Base-by-base conservation (phyloP, 2,113 vertebrate genomes). In the Phalacrocorax pelagicus region DNA sequence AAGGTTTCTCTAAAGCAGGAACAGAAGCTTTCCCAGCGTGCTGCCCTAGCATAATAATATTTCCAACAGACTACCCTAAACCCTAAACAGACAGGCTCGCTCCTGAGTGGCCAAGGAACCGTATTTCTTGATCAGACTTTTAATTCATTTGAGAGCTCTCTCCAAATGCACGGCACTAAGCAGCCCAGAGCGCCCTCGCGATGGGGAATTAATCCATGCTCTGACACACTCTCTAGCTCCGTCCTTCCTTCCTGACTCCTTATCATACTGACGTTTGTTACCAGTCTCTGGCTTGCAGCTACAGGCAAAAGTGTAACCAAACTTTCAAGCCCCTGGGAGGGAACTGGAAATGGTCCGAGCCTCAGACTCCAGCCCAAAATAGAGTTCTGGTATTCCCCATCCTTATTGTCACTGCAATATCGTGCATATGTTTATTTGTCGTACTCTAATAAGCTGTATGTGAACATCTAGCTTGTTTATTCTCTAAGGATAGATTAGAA, bases 401-500 rank as follows among this genome's bases (percentile, higher is more conserved):
- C 67, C 72, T 63, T 24, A 22, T 9, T 88, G 92, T 51, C 54
- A 42, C 51, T 67, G 90, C 59, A 27, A 15, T 38, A 58, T 86
- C 12, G 0, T 67, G 63, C 86, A 95, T 84, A 5, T 94, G 94
- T 95, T 97, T 96, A 86, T 98, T 88, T 88, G 80, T 86, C 19
- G 9, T 57, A 84, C 94, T 96, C 95, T 84, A 91, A 94, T 90
- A 97, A 96, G 94, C 85, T 72, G 81, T 75, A 52, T 93, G 91
- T 84, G 96, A 96, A 54, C 94, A 97, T 81, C 92, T 85, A 98
- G 96, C 91, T 97, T 92, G 55, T 96, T 94, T 96, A 92, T 96
- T 97, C 97, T 98, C 97, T 15, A 55, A 97, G 97, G 97, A 95
- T 34, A 95, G 84, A 95, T 96, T 96, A 97, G 96, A 97, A 87